Evolutionary conservation across 2,888 invertebrate species (phyloP).

Genomic region (Drosophila bunnanda): DNA sequence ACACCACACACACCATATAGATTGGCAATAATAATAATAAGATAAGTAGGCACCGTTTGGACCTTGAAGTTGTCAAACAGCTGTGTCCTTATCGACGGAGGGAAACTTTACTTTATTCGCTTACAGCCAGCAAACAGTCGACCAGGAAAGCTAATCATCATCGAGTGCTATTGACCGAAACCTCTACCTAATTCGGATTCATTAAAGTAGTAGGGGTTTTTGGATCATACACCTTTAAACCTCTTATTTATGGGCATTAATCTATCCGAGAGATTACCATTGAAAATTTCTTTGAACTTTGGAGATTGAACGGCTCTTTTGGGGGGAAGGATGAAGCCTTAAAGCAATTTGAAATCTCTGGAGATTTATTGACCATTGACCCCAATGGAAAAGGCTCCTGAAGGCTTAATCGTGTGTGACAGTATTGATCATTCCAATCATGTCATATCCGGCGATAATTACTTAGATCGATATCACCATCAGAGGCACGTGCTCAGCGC

Average conservation of each 20-base stretch:
- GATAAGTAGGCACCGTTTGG: slow-evolving; percentile 58
- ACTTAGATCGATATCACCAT: slow-evolving; percentile 13
- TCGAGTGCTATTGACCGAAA: neutral
- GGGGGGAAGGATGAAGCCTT: too few relatives aligned
- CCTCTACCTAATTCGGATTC: neutral
- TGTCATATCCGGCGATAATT: slow-evolving; percentile 28
- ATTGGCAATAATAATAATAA: slow-evolving; percentile 30
- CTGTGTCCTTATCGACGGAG: slow-evolving; percentile 49
- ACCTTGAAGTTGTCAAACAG: slow-evolving; percentile 75
- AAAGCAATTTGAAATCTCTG: too few relatives aligned
- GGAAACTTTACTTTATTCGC: slow-evolving; percentile 27
- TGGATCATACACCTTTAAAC: neutral
- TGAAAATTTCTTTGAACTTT: slow-evolving; percentile 3
- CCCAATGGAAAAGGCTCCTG: neutral
- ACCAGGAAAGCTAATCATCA: slow-evolving; percentile 10
- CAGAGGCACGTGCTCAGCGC: slow-evolving; percentile 19
- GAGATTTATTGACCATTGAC: neutral
- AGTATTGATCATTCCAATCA: slow-evolving; percentile 5
- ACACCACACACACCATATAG: slow-evolving; percentile 17
- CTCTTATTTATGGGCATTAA: slow-evolving; percentile 1
- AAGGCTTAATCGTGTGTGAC: neutral
- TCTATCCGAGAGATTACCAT: neutral
- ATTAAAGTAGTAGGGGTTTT: neutral
- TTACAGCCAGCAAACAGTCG: slow-evolving; percentile 25
- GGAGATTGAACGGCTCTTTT: neutral